phyloP scores from a whole-genome alignment of 2,888 invertebrate species.

The Oscheius sp. region DNA sequence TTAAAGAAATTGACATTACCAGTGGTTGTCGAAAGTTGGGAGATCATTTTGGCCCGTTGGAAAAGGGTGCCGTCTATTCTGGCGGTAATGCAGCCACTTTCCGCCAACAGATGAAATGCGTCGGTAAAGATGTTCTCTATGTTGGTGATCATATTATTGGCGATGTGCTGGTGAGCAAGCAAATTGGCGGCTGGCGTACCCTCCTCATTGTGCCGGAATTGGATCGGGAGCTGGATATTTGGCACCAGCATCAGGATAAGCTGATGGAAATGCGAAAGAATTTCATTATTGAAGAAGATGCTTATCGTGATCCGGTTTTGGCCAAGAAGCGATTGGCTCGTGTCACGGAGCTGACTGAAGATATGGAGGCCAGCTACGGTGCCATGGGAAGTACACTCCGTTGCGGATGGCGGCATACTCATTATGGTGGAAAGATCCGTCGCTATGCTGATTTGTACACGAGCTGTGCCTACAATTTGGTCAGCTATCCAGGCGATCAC shows the following conservation, averaged over 20 bases:
- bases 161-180: constrained; percentile 94
- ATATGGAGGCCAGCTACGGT: constrained; percentile 17
- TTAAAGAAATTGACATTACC: constrained; percentile 61
- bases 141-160: constrained; percentile 99
- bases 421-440: constrained; percentile 11
- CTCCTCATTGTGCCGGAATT: constrained; percentile 98
- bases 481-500: constrained; percentile 18
- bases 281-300: constrained; percentile 76
- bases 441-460: constrained; percentile 35
- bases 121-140: constrained; percentile 96
- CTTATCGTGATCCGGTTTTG: not conserved
- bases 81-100: constrained; percentile 90
- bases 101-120: constrained; percentile 93
- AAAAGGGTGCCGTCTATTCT: constrained; percentile 81
- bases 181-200: constrained; percentile 91
- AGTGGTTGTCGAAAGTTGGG: constrained; percentile 92
- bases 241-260: constrained; percentile 11
- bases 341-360: constrained; percentile 14
- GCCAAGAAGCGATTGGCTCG: not conserved
- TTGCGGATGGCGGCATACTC: constrained; percentile 25
- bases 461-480: constrained; percentile 26
- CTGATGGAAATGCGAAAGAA: constrained; percentile 6
- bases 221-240: constrained; percentile 80
- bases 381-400: constrained; percentile 13
- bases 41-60: constrained; percentile 90